These are phyloP conservation scores for Spodoptera littoralis DNA, from an alignment of 2,888 invertebrate species.

Conservation along the genomic window DNA sequence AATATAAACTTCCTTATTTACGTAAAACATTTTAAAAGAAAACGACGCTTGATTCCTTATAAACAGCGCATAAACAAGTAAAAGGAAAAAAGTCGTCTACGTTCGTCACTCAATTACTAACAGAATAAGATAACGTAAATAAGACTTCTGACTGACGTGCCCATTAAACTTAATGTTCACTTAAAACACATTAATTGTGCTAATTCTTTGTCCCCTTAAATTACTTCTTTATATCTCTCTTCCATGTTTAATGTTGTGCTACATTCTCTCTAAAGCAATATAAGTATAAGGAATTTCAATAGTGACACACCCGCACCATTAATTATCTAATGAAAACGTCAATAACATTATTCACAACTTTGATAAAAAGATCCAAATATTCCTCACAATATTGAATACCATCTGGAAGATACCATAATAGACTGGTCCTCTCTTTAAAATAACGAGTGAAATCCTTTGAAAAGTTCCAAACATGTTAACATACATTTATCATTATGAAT, in stretches of 20 bases:
- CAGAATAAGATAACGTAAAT: conserved; percentile 45
- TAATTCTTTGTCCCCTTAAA: conserved; percentile 3
- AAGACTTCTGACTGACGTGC: conserved; percentile 38
- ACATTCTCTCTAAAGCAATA: neutral
- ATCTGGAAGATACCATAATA: conserved; percentile 2
- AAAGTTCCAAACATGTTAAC: conserved; percentile 22
- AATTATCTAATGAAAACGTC: neutral
- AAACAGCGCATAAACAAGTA: conserved; percentile 23
- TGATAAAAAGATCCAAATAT: conserved; percentile 1
- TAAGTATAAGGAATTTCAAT: neutral
- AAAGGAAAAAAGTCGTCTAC: conserved; percentile 25
- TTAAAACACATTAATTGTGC: conserved; percentile 22
- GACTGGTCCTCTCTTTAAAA: conserved; percentile 5
- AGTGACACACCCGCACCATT: neutral
- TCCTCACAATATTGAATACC: neutral
- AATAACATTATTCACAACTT: neutral
- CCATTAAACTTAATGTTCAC: conserved; percentile 38
- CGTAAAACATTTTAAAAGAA: neutral
- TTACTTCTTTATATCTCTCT: conserved; percentile 2
- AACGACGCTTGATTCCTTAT: conserved; percentile 11
- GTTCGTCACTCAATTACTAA: conserved; percentile 27
- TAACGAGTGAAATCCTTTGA: neutral
- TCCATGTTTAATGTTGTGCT: neutral
- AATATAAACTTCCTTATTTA: too few species aligned
- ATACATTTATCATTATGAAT: conserved; percentile 17